Percentiles rank a stretch among this genome's conserved stretches.
Conservation (phyloP, 2,888 invertebrate species). For the Callyntrura sp. region DNA sequence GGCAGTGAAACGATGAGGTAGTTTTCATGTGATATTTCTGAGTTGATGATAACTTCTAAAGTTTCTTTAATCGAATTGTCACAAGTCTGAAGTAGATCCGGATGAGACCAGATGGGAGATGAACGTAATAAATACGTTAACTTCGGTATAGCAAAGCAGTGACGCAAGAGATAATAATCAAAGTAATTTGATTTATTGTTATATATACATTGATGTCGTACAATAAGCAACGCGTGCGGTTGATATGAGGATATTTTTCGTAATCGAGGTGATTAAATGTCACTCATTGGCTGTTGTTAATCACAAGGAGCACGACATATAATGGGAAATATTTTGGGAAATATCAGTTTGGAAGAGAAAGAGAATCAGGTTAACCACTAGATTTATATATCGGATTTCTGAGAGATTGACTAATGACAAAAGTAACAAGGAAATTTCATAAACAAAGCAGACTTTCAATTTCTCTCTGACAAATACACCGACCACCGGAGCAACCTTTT, state of each 20-base stretch:
- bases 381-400: not conserved
- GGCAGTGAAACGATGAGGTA: too few species aligned
- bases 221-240: not conserved
- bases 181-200: not conserved
- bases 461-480: constrained; percentile 57
- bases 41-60: too few species aligned
- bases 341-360: not conserved
- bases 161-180: too few species aligned
- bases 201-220: not conserved
- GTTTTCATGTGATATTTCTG: too few species aligned
- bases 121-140: too few species aligned
- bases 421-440: constrained; percentile 5
- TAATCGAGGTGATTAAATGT: constrained; percentile 24
- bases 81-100: too few species aligned
- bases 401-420: constrained; percentile 58
- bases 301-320: not conserved
- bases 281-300: not conserved
- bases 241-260: not conserved
- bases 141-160: too few species aligned
- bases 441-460: constrained; percentile 50
- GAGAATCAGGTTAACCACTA: constrained; percentile 11
- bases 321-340: not conserved
- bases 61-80: too few species aligned
- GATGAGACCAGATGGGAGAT: too few species aligned
- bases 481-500: not conserved